These are phyloP conservation scores for Buathra laborator DNA, from an alignment of 2,888 invertebrate species.

Conservation along the genomic window DNA sequence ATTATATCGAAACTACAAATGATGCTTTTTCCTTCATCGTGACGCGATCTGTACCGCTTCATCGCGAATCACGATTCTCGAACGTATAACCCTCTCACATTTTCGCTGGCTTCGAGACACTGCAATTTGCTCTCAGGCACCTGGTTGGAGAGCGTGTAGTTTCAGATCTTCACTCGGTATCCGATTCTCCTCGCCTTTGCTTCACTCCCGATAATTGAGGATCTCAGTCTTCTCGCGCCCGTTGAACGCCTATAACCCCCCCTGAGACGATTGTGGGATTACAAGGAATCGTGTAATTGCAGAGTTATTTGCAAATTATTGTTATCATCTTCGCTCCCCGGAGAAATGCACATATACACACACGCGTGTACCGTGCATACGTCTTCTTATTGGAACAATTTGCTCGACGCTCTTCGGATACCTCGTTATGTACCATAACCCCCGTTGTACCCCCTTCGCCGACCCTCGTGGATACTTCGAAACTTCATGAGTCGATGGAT, in stretches of 20 bases:
- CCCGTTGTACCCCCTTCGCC: not conserved
- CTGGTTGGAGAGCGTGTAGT: conserved; percentile 69
- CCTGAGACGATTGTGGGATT: conserved; percentile 60
- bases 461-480: not conserved
- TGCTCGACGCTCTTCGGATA: conserved; percentile 16
- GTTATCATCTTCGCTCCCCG: conserved; percentile 52
- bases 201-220: conserved; percentile 67
- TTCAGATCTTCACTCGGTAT: conserved; percentile 28
- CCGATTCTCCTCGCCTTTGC: conserved; percentile 33
- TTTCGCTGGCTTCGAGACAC: conserved; percentile 73
- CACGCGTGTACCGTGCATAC: conserved; percentile 1
- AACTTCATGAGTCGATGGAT: conserved; percentile 11
- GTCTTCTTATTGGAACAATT: conserved; percentile 34
- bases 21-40: conserved; percentile 26
- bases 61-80: conserved; percentile 56
- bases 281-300: conserved; percentile 69
- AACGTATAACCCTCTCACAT: conserved; percentile 70
- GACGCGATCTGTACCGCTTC: conserved; percentile 57
- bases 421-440: not conserved
- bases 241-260: conserved; percentile 29
- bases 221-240: conserved; percentile 50
- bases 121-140: conserved; percentile 76
- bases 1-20: conserved; percentile 11
- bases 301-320: conserved; percentile 66
- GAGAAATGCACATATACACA: conserved; percentile 3